Base-by-base conservation (phyloP, 2,888 invertebrate genomes). In the Drosophila engyochracea region DNA sequence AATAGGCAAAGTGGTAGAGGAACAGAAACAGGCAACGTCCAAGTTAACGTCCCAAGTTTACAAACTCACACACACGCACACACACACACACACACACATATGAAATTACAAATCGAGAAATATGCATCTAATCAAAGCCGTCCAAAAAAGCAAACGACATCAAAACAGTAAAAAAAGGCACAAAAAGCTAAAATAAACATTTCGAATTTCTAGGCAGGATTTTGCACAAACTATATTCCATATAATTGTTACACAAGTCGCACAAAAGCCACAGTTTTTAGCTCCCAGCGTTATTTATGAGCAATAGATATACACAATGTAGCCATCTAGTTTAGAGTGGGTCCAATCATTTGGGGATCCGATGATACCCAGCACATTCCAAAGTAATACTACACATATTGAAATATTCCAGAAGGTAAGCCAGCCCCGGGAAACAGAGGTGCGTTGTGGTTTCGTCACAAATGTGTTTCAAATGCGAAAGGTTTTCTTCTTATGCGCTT, bases 141-240 rank as follows among this genome's bases (percentile, higher is more conserved):
- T 86, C 88, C 90, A 86, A 41, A 86, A 58, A 57, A 70, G 76
- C 58, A 77, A 76, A 73, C 63, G 73, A 75, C 63, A 79, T 66
- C 65, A 69, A 74, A 70, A 67, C 41, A 53, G 73, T 63, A 57
- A 69, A 67, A 59, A 16, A 16, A 28, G 4, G 14, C 14, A 4
- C 14, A 35, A 51, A 19, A 25, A 28, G 4, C 4, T 0, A 63
- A 47, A 44, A 47, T 2, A 64, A 53, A 47, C 44, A 75, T 76
- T 83, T 88, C 91, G 91, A 91, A 91, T 91, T 91, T 91, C 78
- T 81, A 81, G 78, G 78, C 90, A 91, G 87, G 72, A 82, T 79
- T 76, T 76, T 65, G 69, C 78, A 74, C 73, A 73, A 70, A 74
- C 60, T 63, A 63, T 63, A 61, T 33, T 62, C 58, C 65, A 75